Conservation (phyloP, 1,140 invertebrate genomes). For the Drosophila oshimai region DNA sequence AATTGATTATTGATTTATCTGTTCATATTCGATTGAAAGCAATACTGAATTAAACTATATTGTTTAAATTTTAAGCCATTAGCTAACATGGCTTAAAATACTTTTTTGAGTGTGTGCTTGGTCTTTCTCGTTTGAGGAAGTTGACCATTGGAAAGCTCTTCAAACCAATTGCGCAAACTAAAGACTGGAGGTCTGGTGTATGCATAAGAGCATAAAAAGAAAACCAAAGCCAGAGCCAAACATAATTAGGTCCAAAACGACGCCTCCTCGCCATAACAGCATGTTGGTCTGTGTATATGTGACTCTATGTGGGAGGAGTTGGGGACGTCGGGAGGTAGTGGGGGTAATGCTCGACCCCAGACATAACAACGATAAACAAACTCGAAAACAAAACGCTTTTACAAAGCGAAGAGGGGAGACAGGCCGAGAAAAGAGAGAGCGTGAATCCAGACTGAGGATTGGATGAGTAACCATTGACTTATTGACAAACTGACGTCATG, state of each 20-base stretch:
- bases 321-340: background rate
- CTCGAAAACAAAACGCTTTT: conserved; percentile 26
- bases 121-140: background rate
- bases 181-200: conserved; percentile 15
- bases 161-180: conserved; percentile 49
- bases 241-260: conserved; percentile 35
- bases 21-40: no score
- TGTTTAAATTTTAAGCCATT: background rate
- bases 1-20: no score
- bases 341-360: conserved; percentile 18
- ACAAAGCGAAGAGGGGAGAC: background rate
- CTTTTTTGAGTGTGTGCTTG: background rate
- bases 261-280: background rate
- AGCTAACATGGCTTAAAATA: no score
- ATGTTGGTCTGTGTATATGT: background rate
- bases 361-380: conserved; percentile 42
- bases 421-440: background rate
- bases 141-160: conserved; percentile 36
- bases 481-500: conserved; percentile 19
- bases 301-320: background rate
- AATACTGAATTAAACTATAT: no score
- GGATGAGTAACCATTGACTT: conserved; percentile 4
- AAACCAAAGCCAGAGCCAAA: conserved; percentile 13
- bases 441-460: background rate
- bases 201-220: background rate